Percentiles rank a stretch among this genome's conserved stretches.
Evolutionary conservation across 2,888 invertebrate species (phyloP).

Genomic region (Melolontha melolontha): DNA sequence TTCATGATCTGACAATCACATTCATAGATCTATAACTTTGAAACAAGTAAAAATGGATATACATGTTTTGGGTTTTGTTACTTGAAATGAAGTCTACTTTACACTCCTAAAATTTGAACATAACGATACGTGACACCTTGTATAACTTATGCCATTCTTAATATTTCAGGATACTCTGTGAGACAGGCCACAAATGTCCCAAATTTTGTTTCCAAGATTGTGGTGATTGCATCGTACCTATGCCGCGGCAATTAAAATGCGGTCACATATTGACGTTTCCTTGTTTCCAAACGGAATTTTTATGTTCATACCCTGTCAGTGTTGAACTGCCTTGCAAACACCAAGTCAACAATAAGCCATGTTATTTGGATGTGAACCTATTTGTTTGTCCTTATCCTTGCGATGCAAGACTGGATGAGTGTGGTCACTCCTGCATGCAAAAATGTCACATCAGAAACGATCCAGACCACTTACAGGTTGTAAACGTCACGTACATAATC

Average conservation of each 20-base stretch:
- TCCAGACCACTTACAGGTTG: slow-evolving; percentile 68
- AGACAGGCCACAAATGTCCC: slow-evolving; percentile 67
- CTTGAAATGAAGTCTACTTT: too few relatives aligned
- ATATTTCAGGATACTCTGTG: slow-evolving; percentile 65
- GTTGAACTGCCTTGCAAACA: slow-evolving; percentile 59
- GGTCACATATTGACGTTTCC: slow-evolving; percentile 45
- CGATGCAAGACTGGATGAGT: slow-evolving; percentile 68
- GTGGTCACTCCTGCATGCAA: slow-evolving; percentile 73
- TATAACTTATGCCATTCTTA: too few relatives aligned
- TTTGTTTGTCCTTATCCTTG: slow-evolving; percentile 67
- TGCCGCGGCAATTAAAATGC: slow-evolving; percentile 53
- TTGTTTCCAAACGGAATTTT: slow-evolving; percentile 61
- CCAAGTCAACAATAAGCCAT: slow-evolving; percentile 64
- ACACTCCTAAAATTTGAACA: too few relatives aligned
- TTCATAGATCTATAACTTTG: too few relatives aligned
- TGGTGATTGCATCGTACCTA: slow-evolving; percentile 63
- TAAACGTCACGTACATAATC: too few relatives aligned
- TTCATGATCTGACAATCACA: too few relatives aligned
- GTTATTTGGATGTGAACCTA: slow-evolving; percentile 59
- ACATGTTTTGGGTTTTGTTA: too few relatives aligned
- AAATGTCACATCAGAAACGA: slow-evolving; percentile 72
- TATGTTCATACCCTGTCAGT: slow-evolving; percentile 53
- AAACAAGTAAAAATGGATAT: too few relatives aligned
- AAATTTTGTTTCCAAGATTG: slow-evolving; percentile 67
- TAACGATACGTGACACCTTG: too few relatives aligned